Percentiles rank a stretch among this genome's conserved stretches.
Evolutionary conservation across 2,113 vertebrate genomes (phyloP).

Genomic region (Aptenodytes patagonicus): DNA sequence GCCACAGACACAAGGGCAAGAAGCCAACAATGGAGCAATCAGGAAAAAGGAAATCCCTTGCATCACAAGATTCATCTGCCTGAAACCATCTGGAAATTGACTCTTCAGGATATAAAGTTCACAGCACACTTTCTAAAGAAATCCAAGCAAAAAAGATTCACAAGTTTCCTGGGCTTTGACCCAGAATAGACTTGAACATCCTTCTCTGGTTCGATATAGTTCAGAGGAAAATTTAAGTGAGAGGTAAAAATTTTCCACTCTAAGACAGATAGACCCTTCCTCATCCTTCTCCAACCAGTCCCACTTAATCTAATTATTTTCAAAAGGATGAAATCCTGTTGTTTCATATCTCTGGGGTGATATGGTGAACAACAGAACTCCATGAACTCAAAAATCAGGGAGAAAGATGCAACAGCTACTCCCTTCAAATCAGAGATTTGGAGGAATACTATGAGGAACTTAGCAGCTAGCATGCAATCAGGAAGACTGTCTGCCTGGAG

Average conservation of each 20-base stretch:
- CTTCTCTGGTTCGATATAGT: slow-evolving; percentile 5
- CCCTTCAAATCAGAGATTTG: neutral
- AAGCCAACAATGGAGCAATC: slow-evolving; percentile 51
- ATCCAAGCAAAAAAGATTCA: slow-evolving; percentile 35
- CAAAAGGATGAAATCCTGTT: neutral
- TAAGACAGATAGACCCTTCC: neutral
- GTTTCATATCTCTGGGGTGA: neutral
- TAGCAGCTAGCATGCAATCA: rapidly evolving
- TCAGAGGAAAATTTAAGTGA: slow-evolving; percentile 22
- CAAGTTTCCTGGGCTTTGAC: slow-evolving; percentile 60
- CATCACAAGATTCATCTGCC: slow-evolving; percentile 63
- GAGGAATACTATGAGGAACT: neutral
- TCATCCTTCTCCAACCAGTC: neutral
- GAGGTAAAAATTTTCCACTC: neutral
- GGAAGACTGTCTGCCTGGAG: neutral
- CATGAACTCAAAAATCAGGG: neutral
- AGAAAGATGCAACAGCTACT: neutral
- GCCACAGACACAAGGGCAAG: slow-evolving; percentile 42
- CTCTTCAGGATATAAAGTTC: slow-evolving; percentile 69
- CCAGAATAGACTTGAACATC: slow-evolving; percentile 22
- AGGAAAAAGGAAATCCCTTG: slow-evolving; percentile 74
- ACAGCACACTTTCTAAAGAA: slow-evolving; percentile 51
- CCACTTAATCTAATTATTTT: neutral
- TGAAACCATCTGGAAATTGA: slow-evolving; percentile 65
- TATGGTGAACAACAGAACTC: neutral